phyloP scores from a whole-genome alignment of 1,140 invertebrate species.

The Dryas iulia region DNA sequence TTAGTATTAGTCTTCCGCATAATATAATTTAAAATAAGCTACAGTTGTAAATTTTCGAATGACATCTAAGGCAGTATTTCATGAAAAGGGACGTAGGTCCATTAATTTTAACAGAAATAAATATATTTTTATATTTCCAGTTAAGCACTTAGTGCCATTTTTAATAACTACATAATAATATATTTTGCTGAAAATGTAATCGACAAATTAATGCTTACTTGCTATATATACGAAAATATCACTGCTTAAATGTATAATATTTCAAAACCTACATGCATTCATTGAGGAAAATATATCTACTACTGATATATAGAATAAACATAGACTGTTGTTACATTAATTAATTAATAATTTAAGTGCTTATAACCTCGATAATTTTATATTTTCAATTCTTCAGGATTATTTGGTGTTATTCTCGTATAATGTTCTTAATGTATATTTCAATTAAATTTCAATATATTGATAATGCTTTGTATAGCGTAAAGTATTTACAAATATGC shows the following conservation, averaged over 20 bases:
- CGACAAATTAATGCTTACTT: not conserved
- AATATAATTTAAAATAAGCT: constrained; percentile 33
- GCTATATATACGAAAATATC: not conserved
- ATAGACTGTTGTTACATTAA: not conserved
- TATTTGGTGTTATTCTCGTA: too few relatives aligned
- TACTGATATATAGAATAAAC: not conserved
- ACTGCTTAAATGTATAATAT: not conserved
- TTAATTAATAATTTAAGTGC: not conserved
- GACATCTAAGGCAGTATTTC: constrained; percentile 78
- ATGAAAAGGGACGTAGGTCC: constrained; percentile 42
- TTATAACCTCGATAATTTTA: not conserved
- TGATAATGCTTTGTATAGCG: not conserved
- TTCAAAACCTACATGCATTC: not conserved
- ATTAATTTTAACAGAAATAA: constrained; percentile 42
- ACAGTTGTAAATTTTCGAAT: constrained; percentile 62
- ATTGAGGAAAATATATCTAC: not conserved
- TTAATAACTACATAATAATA: constrained; percentile 17
- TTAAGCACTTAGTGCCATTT: constrained; percentile 54
- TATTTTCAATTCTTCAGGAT: not conserved
- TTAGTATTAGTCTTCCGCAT: constrained; percentile 34
- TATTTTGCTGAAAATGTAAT: not conserved
- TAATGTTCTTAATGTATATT: too few relatives aligned
- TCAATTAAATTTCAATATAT: too few relatives aligned
- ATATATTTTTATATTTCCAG: constrained; percentile 40
- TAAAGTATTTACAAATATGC: not conserved